phyloP scores from a whole-genome alignment of 2,797 vertebrate species.

The Petrocephalus schoutedeni region DNA sequence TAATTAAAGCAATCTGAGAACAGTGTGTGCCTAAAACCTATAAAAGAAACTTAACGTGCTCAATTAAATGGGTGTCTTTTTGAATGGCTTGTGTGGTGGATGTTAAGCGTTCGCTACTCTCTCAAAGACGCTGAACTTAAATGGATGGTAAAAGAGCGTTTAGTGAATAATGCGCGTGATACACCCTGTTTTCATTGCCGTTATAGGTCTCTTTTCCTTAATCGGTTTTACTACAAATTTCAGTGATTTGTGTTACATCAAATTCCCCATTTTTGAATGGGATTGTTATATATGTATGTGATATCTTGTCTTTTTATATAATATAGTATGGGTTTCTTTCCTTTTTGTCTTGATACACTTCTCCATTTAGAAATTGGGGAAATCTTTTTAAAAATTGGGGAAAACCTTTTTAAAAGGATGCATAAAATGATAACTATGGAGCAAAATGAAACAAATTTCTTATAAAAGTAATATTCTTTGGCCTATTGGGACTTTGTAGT shows the following conservation, averaged over 20 bases:
- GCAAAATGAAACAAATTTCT: no score
- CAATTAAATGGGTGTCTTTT: slow-evolving; percentile 15
- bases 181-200: slow-evolving; percentile 12
- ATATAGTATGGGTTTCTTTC: background rate
- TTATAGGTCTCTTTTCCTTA: background rate
- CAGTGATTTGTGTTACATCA: background rate
- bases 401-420: no score
- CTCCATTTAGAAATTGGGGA: background rate
- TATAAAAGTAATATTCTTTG: background rate
- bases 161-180: slow-evolving; percentile 2
- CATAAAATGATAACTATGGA: no score
- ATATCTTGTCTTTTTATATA: background rate
- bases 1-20: background rate
- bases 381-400: no score
- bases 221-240: background rate
- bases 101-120: slow-evolving; percentile 12
- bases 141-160: slow-evolving; percentile 5
- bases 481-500: background rate
- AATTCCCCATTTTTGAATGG: background rate
- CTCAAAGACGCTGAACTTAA: slow-evolving; percentile 23
- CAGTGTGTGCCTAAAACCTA: background rate
- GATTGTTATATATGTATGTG: background rate
- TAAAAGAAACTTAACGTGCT: background rate
- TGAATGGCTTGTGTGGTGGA: background rate
- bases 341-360: background rate